phyloP scores from a whole-genome alignment of 2,113 vertebrate species.

The Festucalex cinctus region DNA sequence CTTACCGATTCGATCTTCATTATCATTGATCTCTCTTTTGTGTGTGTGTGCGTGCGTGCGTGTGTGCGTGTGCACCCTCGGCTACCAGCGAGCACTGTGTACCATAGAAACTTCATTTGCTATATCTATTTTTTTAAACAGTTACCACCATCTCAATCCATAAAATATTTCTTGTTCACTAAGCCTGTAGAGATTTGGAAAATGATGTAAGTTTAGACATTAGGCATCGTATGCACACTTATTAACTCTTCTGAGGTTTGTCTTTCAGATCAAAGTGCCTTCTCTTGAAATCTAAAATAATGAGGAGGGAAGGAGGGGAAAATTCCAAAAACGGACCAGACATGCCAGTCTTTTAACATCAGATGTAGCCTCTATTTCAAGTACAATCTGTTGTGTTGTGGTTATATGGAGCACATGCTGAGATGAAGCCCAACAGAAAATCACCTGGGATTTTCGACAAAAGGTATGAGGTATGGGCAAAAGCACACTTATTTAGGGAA shows the following conservation, averaged over 20 bases:
- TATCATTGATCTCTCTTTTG: no score
- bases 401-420: neutral
- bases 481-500: conserved; percentile 12
- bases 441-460: neutral
- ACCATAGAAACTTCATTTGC: no score
- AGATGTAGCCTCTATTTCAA: conserved; percentile 21
- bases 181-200: conserved; percentile 31
- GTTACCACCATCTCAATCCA: neutral
- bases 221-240: conserved; percentile 38
- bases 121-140: neutral
- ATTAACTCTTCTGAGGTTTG: conserved; percentile 43
- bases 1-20: no score
- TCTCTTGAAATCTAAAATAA: conserved; percentile 46
- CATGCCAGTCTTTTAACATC: conserved; percentile 38
- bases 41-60: no score
- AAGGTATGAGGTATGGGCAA: conserved; percentile 4
- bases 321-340: conserved; percentile 22
- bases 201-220: conserved; percentile 46
- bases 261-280: conserved; percentile 53
- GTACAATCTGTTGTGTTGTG: neutral
- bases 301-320: conserved; percentile 21
- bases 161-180: conserved; percentile 9
- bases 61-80: no score
- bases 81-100: no score
- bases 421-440: neutral